Evolutionary conservation across 2,797 vertebrate species (phyloP).

Genomic region (Pagetopsis macropterus): DNA sequence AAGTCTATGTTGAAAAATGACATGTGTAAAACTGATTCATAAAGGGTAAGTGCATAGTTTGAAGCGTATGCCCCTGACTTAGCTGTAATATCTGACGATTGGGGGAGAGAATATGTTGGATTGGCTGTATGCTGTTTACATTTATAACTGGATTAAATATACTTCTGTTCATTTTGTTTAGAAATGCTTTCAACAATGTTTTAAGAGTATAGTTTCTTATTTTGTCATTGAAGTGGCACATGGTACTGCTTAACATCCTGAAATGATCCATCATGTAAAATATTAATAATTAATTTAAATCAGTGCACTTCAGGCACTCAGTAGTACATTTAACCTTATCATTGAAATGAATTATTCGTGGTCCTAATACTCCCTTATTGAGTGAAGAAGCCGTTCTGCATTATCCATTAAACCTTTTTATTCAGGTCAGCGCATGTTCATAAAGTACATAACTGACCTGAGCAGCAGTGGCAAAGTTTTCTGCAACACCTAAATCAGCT

Average conservation of each 20-base stretch:
- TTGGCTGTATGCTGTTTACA: background rate
- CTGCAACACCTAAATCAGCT: background rate
- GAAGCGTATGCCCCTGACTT: too few species aligned
- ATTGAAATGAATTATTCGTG: conserved; percentile 65
- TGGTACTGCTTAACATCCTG: conserved; percentile 32
- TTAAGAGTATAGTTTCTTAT: background rate
- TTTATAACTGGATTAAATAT: background rate
- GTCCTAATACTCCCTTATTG: conserved; percentile 40
- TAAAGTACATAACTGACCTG: background rate
- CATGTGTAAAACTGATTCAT: too few species aligned
- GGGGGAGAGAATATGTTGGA: too few species aligned
- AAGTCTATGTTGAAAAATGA: too few species aligned
- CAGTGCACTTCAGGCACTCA: conserved; percentile 47
- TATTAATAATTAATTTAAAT: conserved; percentile 36
- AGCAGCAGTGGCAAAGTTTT: background rate
- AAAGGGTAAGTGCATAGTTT: too few species aligned
- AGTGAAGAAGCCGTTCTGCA: conserved; percentile 42
- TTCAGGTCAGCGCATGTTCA: conserved; percentile 10
- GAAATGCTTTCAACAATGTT: too few species aligned
- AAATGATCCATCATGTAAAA: conserved; percentile 29
- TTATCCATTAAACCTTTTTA: conserved; percentile 3
- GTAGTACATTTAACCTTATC: conserved; percentile 45
- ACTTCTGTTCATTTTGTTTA: background rate
- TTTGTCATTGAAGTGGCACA: conserved; percentile 29
- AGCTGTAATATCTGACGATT: too few species aligned